Evolutionary conservation across 64 coral and sea anemone genomes (phyloP).

Genomic region (Stylophora pistillata): DNA sequence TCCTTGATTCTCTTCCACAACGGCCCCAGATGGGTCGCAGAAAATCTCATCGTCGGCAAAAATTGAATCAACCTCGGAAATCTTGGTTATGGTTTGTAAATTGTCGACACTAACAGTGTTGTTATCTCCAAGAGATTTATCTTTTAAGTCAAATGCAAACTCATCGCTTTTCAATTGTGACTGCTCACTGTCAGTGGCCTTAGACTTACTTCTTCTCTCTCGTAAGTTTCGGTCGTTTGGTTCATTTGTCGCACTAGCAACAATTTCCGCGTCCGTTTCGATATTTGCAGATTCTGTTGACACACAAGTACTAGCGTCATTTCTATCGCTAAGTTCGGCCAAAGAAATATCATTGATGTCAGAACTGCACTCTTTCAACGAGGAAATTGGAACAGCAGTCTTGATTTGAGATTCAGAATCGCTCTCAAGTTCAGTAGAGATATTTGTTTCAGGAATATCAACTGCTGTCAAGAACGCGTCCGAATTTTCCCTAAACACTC

Average conservation of each 20-base stretch:
- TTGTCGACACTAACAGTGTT: neutral
- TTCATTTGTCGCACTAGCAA: neutral
- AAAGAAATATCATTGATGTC: neutral
- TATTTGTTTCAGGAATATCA: neutral
- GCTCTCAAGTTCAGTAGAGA: neutral
- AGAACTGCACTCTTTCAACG: neutral
- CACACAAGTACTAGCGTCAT: too few species aligned
- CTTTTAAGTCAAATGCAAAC: neutral
- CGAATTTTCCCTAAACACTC: neutral
- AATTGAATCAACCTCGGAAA: neutral
- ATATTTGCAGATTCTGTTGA: too few species aligned
- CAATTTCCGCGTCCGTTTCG: neutral
- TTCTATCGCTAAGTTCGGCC: neutral
- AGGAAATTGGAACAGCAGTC: neutral
- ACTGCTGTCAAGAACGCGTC: neutral
- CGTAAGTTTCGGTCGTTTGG: neutral
- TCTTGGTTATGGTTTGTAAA: neutral
- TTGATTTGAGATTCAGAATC: conserved; percentile 2
- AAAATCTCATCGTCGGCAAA: neutral
- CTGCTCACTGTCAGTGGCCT: neutral
- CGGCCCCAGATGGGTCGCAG: neutral
- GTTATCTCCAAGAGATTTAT: neutral
- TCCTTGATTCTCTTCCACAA: neutral
- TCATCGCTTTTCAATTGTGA: neutral
- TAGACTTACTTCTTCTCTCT: neutral